These are phyloP conservation scores for Dasypogon diadema DNA, from an alignment of 2,888 invertebrate genomes.

Conservation along the genomic window DNA sequence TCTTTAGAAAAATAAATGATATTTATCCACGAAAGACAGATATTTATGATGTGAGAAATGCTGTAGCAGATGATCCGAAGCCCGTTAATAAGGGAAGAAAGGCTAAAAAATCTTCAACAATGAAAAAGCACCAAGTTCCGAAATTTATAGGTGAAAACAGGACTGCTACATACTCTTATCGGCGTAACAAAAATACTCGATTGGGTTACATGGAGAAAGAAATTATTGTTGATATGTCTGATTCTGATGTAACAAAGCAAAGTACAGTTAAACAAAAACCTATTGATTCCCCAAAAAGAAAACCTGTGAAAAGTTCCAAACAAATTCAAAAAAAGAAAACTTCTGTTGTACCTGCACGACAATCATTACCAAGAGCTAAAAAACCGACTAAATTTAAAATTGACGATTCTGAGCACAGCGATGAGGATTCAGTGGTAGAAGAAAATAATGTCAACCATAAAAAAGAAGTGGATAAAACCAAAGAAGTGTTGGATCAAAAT, in stretches of 20 bases:
- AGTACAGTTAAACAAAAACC: neutral
- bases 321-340: neutral
- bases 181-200: neutral
- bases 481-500: no score
- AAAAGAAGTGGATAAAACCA: no score
- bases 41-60: constrained; percentile 10
- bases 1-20: neutral
- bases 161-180: neutral
- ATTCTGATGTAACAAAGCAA: neutral
- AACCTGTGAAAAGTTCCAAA: neutral
- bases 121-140: neutral
- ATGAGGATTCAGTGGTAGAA: no score
- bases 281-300: no score
- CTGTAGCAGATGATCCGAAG: neutral
- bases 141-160: constrained; percentile 5
- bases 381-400: neutral
- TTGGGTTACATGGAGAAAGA: neutral
- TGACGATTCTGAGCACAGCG: neutral
- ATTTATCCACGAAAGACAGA: neutral
- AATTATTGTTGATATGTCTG: neutral
- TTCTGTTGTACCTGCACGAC: neutral
- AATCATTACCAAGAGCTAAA: neutral
- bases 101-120: neutral
- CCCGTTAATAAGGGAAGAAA: neutral
- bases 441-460: no score